Evolutionary conservation across 2,797 vertebrate genomes (phyloP).

Genomic region (Orientallactaga sibirica): DNA sequence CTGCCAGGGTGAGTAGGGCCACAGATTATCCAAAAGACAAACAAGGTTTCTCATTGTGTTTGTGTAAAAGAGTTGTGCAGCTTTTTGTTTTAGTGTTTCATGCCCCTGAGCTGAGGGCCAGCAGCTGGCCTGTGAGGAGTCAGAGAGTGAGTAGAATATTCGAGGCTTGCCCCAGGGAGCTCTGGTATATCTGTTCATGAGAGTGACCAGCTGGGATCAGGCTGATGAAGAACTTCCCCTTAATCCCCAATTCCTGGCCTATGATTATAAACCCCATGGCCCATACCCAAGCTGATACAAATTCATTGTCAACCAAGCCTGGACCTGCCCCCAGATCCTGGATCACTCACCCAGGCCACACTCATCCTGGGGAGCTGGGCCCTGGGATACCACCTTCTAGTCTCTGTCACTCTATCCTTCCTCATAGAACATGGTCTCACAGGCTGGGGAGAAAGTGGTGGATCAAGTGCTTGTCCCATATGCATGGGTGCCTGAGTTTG

Average conservation of each 20-base stretch:
- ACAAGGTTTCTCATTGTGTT: constrained; percentile 71
- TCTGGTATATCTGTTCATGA: background rate
- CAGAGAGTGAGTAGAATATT: background rate
- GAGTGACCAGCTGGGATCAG: background rate
- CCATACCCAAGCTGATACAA: background rate
- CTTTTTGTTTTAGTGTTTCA: constrained; percentile 63
- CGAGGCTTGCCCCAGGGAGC: constrained; percentile 19
- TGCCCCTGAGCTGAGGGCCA: background rate
- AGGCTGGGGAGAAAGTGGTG: too few species aligned
- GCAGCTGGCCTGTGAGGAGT: constrained; percentile 53
- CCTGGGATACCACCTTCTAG: background rate
- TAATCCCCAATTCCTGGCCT: background rate
- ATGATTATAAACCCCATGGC: background rate
- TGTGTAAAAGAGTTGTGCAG: background rate
- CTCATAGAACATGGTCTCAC: background rate
- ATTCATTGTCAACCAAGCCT: background rate
- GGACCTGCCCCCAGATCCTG: background rate
- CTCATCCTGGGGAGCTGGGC: background rate
- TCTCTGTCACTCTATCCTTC: background rate
- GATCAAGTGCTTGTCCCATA: too few species aligned
- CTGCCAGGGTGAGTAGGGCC: constrained; percentile 5
- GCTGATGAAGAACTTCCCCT: background rate
- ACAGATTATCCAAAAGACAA: constrained; percentile 76
- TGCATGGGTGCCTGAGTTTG: too few species aligned
- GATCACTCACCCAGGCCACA: accelerated